Conservation (phyloP, 2,888 invertebrate species). For the Amphimallon solstitiale region DNA sequence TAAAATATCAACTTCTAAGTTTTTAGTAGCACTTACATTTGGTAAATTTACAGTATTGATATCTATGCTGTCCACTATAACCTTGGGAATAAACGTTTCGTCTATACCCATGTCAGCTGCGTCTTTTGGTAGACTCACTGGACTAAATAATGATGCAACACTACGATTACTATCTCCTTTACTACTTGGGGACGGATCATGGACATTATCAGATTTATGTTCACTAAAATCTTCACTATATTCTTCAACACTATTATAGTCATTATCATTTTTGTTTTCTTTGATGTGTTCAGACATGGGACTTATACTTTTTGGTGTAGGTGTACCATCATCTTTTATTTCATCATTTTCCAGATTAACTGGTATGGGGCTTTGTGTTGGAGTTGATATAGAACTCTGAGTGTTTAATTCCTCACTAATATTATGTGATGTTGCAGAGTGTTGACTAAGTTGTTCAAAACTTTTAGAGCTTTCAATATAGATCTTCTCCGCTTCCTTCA, state of each 20-base stretch:
- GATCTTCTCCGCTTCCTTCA: conserved; percentile 69
- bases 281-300: conserved; percentile 41
- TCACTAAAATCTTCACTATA: conserved; percentile 59
- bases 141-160: conserved; percentile 22
- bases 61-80: background rate
- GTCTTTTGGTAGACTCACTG: background rate
- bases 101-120: background rate
- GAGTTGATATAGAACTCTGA: conserved; percentile 55
- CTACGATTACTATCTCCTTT: conserved; percentile 17
- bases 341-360: conserved; percentile 47
- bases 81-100: background rate
- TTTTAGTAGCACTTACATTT: background rate
- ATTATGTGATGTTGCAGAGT: conserved; percentile 61
- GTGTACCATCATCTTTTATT: conserved; percentile 11
- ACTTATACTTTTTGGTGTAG: conserved; percentile 36
- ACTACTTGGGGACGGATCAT: conserved; percentile 29
- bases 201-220: conserved; percentile 43
- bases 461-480: conserved; percentile 63
- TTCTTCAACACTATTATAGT: conserved; percentile 48
- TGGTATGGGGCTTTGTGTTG: conserved; percentile 60
- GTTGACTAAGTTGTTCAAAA: conserved; percentile 62
- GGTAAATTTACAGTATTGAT: background rate
- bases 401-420: conserved; percentile 53
- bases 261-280: conserved; percentile 32
- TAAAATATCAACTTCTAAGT: background rate